These are phyloP conservation scores for Psilanteris sp. DNA, from an alignment of 1,140 invertebrate genomes.

Conservation along the genomic window DNA sequence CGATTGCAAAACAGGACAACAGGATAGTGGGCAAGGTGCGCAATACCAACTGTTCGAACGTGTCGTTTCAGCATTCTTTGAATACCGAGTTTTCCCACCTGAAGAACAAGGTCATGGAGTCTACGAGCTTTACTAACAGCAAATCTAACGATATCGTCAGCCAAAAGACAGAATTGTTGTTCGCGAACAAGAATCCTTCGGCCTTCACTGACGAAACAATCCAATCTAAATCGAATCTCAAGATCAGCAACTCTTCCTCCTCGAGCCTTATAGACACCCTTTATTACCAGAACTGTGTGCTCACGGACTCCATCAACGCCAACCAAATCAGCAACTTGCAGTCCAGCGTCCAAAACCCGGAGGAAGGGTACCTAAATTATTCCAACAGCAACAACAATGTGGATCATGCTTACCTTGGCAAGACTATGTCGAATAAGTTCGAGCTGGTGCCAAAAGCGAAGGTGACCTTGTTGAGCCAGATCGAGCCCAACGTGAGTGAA, in stretches of 20 bases:
- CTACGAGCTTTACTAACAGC: conserved; percentile 51
- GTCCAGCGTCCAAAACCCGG: not conserved
- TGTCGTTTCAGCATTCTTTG: conserved; percentile 58
- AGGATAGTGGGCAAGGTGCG: conserved; percentile 22
- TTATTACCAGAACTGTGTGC: not conserved
- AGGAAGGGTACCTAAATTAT: conserved; percentile 5
- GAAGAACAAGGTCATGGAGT: conserved; percentile 66
- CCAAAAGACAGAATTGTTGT: conserved; percentile 2
- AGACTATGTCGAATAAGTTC: conserved; percentile 43
- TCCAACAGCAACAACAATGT: conserved; percentile 1
- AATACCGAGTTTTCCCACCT: conserved; percentile 71
- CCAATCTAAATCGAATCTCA: not conserved
- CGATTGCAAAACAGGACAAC: conserved; percentile 4
- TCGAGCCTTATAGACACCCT: not conserved
- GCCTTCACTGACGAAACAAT: conserved; percentile 1
- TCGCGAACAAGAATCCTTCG: conserved; percentile 13
- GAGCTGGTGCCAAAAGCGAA: conserved; percentile 65
- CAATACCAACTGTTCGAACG: conserved; percentile 6
- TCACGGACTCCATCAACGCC: conserved; percentile 3
- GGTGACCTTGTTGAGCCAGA: conserved; percentile 72
- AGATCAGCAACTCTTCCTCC: no score
- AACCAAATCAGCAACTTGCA: not conserved
- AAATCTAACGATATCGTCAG: conserved; percentile 1
- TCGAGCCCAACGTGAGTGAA: conserved; percentile 64
- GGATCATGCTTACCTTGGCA: conserved; percentile 56